Evolutionary conservation across 2,888 invertebrate genomes (phyloP).

Genomic region (Protophormia terraenovae): DNA sequence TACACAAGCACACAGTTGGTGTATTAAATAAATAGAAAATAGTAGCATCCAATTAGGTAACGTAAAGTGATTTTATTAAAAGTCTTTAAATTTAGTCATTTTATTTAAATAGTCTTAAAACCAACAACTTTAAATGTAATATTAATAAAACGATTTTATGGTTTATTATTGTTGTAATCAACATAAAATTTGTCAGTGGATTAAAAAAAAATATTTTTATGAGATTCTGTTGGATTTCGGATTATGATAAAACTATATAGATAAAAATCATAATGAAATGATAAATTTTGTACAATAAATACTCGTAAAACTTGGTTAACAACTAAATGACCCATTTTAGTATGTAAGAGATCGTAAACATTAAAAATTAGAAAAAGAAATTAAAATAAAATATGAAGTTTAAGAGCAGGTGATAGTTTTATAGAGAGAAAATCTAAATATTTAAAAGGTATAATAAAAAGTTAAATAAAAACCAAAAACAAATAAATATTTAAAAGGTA

Average conservation of each 20-base stretch:
- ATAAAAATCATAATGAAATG: conserved; percentile 26
- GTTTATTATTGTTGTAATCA: conserved; percentile 24
- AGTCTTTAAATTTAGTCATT: conserved; percentile 43
- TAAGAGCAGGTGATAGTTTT: conserved; percentile 25
- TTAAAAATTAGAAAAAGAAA: background rate
- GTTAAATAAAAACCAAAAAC: background rate
- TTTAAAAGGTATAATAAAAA: background rate
- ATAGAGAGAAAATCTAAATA: background rate
- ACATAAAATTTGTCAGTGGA: conserved; percentile 28
- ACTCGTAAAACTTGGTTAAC: conserved; percentile 8
- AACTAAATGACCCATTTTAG: conserved; percentile 49
- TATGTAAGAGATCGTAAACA: conserved; percentile 29
- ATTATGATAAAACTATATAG: conserved; percentile 26
- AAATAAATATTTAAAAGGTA: background rate
- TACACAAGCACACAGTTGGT: background rate
- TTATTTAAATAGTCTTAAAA: conserved; percentile 1
- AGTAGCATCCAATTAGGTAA: conserved; percentile 52
- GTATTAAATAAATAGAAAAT: background rate
- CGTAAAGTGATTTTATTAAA: conserved; percentile 28
- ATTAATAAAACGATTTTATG: conserved; percentile 3
- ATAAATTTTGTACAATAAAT: conserved; percentile 12
- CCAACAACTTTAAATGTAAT: background rate
- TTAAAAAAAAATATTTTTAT: conserved; percentile 13
- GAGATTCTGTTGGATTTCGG: conserved; percentile 30
- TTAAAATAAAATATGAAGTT: background rate